Evolutionary conservation across 1,140 invertebrate species (phyloP).

Genomic region (Drosophila tropicalis): DNA sequence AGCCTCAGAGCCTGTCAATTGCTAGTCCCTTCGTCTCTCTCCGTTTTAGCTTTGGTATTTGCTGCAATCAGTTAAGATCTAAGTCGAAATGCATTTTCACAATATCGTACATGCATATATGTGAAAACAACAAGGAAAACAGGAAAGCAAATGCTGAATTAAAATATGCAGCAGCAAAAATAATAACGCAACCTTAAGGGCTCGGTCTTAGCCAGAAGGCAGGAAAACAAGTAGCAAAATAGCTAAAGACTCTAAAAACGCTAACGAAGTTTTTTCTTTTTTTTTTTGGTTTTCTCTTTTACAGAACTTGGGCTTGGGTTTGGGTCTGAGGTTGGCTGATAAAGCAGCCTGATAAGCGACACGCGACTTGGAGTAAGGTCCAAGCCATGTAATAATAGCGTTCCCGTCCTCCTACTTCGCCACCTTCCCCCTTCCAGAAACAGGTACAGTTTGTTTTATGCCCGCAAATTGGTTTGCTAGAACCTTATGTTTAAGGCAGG

Average conservation of each 20-base stretch:
- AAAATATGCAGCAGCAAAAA: constrained; percentile 60
- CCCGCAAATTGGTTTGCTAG: constrained; percentile 67
- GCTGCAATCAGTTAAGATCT: constrained; percentile 71
- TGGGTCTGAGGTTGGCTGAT: constrained; percentile 39
- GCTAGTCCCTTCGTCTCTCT: constrained; percentile 9
- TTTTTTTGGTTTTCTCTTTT: too few species aligned
- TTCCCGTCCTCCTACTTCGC: too few species aligned
- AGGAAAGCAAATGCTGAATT: constrained; percentile 41
- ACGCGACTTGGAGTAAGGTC: constrained; percentile 59
- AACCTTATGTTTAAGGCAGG: constrained; percentile 49
- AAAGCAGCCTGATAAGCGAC: constrained; percentile 75
- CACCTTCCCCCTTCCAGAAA: constrained; percentile 5
- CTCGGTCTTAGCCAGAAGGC: not conserved
- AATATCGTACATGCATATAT: constrained; percentile 66
- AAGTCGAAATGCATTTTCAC: constrained; percentile 80
- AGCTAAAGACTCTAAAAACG: constrained; percentile 69
- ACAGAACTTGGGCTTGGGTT: constrained; percentile 25
- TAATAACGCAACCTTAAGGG: constrained; percentile 57
- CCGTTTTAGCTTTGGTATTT: constrained; percentile 5
- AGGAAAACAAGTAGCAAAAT: constrained; percentile 76
- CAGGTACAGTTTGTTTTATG: constrained; percentile 72
- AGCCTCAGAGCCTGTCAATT: constrained; percentile 58
- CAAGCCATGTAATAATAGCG: constrained; percentile 32
- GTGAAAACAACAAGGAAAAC: constrained; percentile 54
- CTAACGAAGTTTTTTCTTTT: constrained; percentile 68